phyloP scores from a whole-genome alignment of 37 sponge, comb jelly and placozoan genomes.

The Cladorhizidae sp. region DNA sequence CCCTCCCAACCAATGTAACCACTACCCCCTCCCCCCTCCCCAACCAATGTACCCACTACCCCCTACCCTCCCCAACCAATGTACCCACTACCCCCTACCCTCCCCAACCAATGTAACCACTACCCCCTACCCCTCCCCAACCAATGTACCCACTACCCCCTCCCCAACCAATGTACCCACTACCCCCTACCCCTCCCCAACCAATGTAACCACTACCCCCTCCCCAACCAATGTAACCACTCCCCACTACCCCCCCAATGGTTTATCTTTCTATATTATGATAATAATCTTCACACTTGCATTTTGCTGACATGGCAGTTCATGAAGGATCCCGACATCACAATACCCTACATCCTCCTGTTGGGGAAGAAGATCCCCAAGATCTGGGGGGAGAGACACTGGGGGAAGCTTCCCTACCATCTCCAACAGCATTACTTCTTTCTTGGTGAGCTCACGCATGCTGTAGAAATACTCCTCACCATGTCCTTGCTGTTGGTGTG shows the following conservation, averaged over 20 bases:
- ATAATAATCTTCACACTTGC: background rate
- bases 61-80: too few species aligned
- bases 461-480: background rate
- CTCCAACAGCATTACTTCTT: constrained; percentile 84
- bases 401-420: constrained; percentile 69
- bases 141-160: too few species aligned
- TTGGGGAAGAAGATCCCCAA: constrained; percentile 75
- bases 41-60: too few species aligned
- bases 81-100: too few species aligned
- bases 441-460: constrained; percentile 61
- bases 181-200: too few species aligned
- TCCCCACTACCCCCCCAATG: background rate
- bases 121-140: too few species aligned
- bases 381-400: constrained; percentile 77
- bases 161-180: too few species aligned
- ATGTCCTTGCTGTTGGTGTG: background rate
- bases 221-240: background rate
- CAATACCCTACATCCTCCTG: constrained; percentile 68
- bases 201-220: too few species aligned
- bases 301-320: constrained; percentile 31
- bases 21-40: too few species aligned
- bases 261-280: background rate
- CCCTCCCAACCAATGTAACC: too few species aligned
- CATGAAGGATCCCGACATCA: constrained; percentile 86
- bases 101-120: too few species aligned